Conservation (phyloP, 2,888 invertebrate genomes). For the Chymomyza caudatula region DNA sequence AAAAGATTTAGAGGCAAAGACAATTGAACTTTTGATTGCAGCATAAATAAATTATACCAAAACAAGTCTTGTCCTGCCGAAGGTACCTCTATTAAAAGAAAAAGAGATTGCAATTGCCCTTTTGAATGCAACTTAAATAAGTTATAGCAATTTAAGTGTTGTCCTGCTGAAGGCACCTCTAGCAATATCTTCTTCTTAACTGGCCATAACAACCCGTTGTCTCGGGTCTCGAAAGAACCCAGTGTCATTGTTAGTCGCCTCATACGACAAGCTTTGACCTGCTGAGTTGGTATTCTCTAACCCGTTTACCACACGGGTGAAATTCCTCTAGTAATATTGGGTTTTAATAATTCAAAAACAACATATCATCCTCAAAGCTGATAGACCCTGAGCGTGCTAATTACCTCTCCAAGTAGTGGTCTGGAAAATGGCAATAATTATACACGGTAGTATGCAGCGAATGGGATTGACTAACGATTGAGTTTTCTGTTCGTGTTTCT, state of each 20-base stretch:
- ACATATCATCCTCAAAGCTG: background rate
- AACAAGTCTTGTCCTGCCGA: background rate
- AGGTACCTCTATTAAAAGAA: too few relatives aligned
- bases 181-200: too few relatives aligned
- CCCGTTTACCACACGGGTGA: too few relatives aligned
- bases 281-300: too few relatives aligned
- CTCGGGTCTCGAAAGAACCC: too few relatives aligned
- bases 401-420: background rate
- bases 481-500: background rate
- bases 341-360: background rate
- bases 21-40: background rate
- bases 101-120: too few relatives aligned
- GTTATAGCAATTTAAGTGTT: too few relatives aligned
- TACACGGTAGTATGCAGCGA: background rate
- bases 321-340: background rate
- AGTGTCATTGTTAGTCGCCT: too few relatives aligned
- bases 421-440: background rate
- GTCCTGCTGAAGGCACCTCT: too few relatives aligned
- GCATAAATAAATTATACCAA: background rate
- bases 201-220: too few relatives aligned
- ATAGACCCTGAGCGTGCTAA: background rate
- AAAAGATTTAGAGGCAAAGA: background rate
- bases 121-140: too few relatives aligned
- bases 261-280: too few relatives aligned
- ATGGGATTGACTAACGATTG: background rate